Percentiles rank a stretch among this genome's conserved stretches.
Evolutionary conservation across 2,888 invertebrate genomes (phyloP).

Genomic region (Cylindroiulus punctatus): DNA sequence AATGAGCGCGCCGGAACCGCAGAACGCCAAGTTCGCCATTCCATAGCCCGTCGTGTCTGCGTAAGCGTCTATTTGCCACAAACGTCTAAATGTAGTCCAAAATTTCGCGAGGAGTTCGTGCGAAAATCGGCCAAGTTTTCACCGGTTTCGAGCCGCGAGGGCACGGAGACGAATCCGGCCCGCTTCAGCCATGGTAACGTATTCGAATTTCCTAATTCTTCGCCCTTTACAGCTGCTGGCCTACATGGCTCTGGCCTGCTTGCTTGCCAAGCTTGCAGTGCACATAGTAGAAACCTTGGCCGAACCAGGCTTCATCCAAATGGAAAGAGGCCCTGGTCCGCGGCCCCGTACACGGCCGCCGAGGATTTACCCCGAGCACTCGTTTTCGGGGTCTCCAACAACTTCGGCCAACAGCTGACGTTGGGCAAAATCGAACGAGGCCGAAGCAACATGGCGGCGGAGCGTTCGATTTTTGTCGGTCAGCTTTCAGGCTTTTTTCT

Average conservation of each 20-base stretch:
- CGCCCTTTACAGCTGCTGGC: neutral
- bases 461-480: conserved; percentile 39
- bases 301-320: neutral
- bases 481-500: neutral
- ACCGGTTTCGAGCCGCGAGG: neutral
- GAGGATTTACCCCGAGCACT: neutral
- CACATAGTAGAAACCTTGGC: neutral
- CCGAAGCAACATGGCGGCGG: conserved; percentile 39
- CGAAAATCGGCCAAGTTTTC: neutral
- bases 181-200: conserved; percentile 16
- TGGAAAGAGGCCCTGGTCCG: neutral
- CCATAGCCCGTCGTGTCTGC: neutral
- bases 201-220: neutral
- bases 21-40: conserved; percentile 1
- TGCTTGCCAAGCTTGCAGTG: neutral
- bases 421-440: neutral
- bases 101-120: neutral
- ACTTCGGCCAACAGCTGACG: conserved; percentile 38
- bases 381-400: neutral
- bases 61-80: neutral
- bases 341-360: neutral
- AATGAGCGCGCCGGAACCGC: neutral
- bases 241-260: neutral
- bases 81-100: neutral
- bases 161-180: neutral